Evolutionary conservation across 1,140 invertebrate species (phyloP).

Genomic region (Diachasmimorpha longicaudata): DNA sequence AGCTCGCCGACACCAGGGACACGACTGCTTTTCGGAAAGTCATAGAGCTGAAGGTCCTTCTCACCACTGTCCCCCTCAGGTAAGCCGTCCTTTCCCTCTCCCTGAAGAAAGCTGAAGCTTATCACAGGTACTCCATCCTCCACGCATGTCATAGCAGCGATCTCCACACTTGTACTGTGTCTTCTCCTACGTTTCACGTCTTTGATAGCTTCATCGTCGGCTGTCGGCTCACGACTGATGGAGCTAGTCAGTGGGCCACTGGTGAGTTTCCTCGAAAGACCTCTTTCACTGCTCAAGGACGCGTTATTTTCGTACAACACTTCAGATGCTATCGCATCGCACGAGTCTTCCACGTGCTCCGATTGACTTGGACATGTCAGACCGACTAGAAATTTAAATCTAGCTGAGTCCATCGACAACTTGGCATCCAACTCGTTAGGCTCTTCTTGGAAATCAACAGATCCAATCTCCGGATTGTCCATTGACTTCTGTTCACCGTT

Average conservation of each 20-base stretch:
- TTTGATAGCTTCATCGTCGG: neutral
- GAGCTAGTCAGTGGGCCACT: neutral
- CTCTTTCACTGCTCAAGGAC: neutral
- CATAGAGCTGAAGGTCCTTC: constrained; percentile 21
- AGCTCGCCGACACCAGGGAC: neutral
- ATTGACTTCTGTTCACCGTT: constrained; percentile 27
- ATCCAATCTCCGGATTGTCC: constrained; percentile 49
- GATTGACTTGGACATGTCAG: neutral
- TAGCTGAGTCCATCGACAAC: neutral
- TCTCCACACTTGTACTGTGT: constrained; percentile 49
- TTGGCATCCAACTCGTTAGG: neutral
- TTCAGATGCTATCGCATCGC: constrained; percentile 17
- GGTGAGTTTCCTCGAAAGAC: neutral
- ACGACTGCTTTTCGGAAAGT: constrained; percentile 26
- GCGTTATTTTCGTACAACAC: constrained; percentile 38
- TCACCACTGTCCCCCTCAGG: constrained; percentile 4
- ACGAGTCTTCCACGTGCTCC: neutral
- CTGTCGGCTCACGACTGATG: neutral
- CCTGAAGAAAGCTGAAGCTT: constrained; percentile 51
- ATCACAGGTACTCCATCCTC: constrained; percentile 53
- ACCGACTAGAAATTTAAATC: neutral
- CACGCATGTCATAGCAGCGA: constrained; percentile 48
- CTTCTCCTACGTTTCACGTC: neutral
- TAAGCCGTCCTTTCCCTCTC: constrained; percentile 29
- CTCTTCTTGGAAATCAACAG: constrained; percentile 35